Base-by-base conservation (phyloP, 2,888 invertebrate genomes). In the Drosophila leonis region DNA sequence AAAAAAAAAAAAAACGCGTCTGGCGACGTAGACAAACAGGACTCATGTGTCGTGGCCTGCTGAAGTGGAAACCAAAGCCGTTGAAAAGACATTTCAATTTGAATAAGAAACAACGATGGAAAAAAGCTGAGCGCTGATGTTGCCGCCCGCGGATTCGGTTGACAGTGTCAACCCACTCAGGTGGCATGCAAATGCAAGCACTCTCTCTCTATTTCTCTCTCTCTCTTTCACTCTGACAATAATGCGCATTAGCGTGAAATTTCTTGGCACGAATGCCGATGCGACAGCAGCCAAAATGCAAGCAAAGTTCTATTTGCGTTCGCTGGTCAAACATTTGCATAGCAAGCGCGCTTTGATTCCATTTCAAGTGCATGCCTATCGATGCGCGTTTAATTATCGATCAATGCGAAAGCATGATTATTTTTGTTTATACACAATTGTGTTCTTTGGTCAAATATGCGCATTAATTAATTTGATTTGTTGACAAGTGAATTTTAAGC, bases 51-150 rank as follows among this genome's bases (percentile, higher is more conserved):
- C 89, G 76, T 73, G 81, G 87, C 66, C 82, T 80, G 84, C 79
- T 83, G 87, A 79, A 83, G 89, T 86, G 89, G 89, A 84, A 84
- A 76, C 87, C 80, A 88, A 88, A 86, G 87, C 84, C 84, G 84
- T 84, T 84, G 85, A 85, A 87, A 88, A 86, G 85, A 87, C 83
- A 86, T 86, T 89, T 87, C 86, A 86, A 89, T 86, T 88, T 88
- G 80, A 80, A 78, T 78, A 65, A 69, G 75, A 75, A 78, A 24
- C 33, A 49, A 29, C 24, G 27, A n/a, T 9, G 9, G 12, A 15
- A 59, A 54, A 37, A 35, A 4, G 6, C 44, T 33, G 51, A 18
- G 35, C 12, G 5, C 42, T 49, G 29, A 35, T 35, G 20, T 27
- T 20, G 49, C 42, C 20, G 33, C 57, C 35, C 29, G 46, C 15